Conservation (phyloP, 2,113 vertebrate genomes). For the Myrmophylax atrothorax region DNA sequence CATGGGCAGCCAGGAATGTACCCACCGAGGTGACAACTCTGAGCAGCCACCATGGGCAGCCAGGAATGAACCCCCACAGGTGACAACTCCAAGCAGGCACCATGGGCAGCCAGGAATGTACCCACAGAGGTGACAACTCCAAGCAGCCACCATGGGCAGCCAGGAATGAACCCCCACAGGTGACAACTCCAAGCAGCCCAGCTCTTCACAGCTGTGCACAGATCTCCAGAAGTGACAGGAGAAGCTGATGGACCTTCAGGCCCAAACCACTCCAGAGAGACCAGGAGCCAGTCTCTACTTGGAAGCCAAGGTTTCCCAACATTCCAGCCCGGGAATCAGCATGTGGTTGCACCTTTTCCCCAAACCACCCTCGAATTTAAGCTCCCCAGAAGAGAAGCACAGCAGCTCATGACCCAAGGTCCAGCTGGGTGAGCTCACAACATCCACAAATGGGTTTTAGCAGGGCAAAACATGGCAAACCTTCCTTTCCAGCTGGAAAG, state of each 20-base stretch:
- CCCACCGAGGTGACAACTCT: not conserved
- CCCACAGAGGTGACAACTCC: accelerated
- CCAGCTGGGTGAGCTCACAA: not conserved
- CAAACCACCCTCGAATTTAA: not conserved
- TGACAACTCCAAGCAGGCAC: not conserved
- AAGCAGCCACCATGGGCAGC: not conserved
- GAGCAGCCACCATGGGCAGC: not conserved
- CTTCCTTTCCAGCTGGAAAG: not conserved
- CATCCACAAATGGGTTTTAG: not conserved
- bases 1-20: accelerated
- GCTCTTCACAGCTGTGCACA: not conserved
- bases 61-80: accelerated
- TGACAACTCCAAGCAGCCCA: not conserved
- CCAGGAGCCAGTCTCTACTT: accelerated
- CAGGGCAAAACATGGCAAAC: not conserved
- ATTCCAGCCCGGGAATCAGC: not conserved
- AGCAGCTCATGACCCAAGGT: not conserved
- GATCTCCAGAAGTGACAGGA: not conserved
- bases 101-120: accelerated
- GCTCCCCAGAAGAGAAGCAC: not conserved
- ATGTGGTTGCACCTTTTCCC: not conserved
- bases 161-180: accelerated
- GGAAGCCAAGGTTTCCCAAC: not conserved
- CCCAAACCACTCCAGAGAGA: not conserved
- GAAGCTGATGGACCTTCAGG: not conserved